phyloP scores from a whole-genome alignment of 1,140 invertebrate species.

The Linepithema humile region DNA sequence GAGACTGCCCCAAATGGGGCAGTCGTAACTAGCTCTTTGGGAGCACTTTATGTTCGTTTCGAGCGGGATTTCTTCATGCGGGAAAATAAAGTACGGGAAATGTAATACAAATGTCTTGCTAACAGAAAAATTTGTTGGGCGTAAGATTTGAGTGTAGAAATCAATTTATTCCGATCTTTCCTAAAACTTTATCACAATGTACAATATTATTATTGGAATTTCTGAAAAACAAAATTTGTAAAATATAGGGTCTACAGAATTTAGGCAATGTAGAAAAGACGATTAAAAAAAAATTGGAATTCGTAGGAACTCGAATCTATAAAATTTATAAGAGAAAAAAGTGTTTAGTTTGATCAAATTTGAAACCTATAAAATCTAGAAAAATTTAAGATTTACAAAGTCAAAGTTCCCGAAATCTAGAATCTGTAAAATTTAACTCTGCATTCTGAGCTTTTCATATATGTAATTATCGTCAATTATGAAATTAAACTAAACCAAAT shows the following conservation, averaged over 20 bases:
- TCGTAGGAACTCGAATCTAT: neutral
- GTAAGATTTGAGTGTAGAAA: neutral
- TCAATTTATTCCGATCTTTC: neutral
- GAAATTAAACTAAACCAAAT: no score
- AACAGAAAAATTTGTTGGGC: neutral
- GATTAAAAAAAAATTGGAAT: neutral
- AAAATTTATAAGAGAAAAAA: neutral
- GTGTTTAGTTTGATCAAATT: neutral
- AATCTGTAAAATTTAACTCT: no score
- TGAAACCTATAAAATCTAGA: neutral
- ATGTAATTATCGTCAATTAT: no score
- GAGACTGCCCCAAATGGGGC: neutral
- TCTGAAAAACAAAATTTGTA: neutral
- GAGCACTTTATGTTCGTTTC: slow-evolving; percentile 4
- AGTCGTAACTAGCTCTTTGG: slow-evolving; percentile 11
- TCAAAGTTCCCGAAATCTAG: neutral
- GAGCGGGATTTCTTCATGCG: neutral
- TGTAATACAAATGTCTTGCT: neutral
- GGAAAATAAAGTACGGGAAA: neutral
- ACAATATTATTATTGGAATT: no score
- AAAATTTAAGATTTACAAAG: no score
- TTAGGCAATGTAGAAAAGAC: no score
- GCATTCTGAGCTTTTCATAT: neutral
- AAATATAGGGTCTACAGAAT: neutral
- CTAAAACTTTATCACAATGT: no score